A percentile compares a stretch with the other conserved stretches of the same genome.
These are phyloP conservation scores for Vesta saturnalis DNA, from an alignment of 2,888 invertebrate genomes.

Conservation along the genomic window DNA sequence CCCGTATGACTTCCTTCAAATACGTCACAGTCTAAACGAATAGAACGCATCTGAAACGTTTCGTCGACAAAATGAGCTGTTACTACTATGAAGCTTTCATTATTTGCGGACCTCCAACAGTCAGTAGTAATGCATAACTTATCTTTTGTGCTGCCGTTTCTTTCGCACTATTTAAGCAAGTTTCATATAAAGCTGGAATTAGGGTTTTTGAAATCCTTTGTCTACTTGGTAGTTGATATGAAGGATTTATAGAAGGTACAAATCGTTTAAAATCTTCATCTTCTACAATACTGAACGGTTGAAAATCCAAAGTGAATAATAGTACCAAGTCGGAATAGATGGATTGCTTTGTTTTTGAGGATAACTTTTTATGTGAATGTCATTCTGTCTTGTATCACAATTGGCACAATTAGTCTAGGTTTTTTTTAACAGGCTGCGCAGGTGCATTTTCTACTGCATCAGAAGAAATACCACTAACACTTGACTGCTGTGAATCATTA, in stretches of 20 bases:
- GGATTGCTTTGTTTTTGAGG: too few relatives aligned
- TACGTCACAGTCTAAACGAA: background rate
- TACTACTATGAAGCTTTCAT: conserved; percentile 47
- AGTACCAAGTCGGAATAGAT: too few relatives aligned
- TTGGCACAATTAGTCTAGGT: too few relatives aligned
- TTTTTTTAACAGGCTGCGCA: too few relatives aligned
- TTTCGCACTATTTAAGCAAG: background rate
- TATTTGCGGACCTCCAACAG: conserved; percentile 50
- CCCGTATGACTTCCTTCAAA: background rate
- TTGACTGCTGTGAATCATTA: too few relatives aligned
- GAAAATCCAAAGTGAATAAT: conserved; percentile 22
- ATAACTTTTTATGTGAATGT: too few relatives aligned
- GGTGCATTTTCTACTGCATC: too few relatives aligned
- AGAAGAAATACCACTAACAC: too few relatives aligned
- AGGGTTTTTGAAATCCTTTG: conserved; percentile 38
- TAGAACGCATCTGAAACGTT: background rate
- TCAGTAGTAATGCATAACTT: conserved; percentile 49
- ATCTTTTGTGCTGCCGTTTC: background rate
- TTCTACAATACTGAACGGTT: conserved; percentile 44
- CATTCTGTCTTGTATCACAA: too few relatives aligned
- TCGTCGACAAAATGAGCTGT: conserved; percentile 45
- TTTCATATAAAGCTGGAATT: conserved; percentile 25
- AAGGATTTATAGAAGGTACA: conserved; percentile 35
- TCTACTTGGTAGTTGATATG: conserved; percentile 39
- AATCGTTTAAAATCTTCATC: conserved; percentile 41